Evolutionary conservation across 23 tunicate genomes (phyloP).

Genomic region (Phallusia fumigata): DNA sequence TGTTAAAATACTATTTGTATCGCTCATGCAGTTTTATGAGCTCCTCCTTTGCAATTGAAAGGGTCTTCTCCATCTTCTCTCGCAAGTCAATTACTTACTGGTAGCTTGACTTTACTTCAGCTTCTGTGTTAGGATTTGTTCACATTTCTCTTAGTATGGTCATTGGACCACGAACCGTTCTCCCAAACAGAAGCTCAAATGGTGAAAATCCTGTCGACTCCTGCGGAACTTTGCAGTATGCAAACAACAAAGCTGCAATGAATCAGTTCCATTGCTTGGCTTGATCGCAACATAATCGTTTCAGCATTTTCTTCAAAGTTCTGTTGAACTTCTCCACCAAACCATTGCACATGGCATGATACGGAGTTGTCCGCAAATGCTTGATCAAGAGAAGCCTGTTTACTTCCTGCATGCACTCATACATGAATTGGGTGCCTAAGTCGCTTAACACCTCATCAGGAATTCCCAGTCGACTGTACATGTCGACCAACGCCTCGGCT

Average conservation of each 20-base stretch:
- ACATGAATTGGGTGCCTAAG: too few species aligned
- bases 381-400: too few species aligned
- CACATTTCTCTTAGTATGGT: conserved; percentile 19
- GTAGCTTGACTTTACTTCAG: conserved; percentile 12
- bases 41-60: conserved; percentile 4
- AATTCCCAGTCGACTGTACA: too few species aligned
- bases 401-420: too few species aligned
- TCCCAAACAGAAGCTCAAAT: conserved; percentile 33
- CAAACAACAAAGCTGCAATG: conserved; percentile 14
- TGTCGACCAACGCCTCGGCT: too few species aligned
- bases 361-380: too few species aligned
- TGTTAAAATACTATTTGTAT: conserved; percentile 4
- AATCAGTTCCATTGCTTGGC: conserved; percentile 24
- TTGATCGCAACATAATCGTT: conserved; percentile 6
- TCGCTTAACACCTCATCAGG: too few species aligned
- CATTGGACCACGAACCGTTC: conserved; percentile 32
- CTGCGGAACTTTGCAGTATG: conserved; percentile 39
- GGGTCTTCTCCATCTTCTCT: background rate
- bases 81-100: conserved; percentile 15
- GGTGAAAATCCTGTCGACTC: conserved; percentile 45
- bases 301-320: conserved; percentile 10
- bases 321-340: conserved; percentile 6
- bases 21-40: background rate
- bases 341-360: background rate
- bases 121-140: background rate